Evolutionary conservation across 2,888 invertebrate species (phyloP), one percentile per base, ranked within the genome.

Genomic region (Psococerastis gibbosa): DNA sequence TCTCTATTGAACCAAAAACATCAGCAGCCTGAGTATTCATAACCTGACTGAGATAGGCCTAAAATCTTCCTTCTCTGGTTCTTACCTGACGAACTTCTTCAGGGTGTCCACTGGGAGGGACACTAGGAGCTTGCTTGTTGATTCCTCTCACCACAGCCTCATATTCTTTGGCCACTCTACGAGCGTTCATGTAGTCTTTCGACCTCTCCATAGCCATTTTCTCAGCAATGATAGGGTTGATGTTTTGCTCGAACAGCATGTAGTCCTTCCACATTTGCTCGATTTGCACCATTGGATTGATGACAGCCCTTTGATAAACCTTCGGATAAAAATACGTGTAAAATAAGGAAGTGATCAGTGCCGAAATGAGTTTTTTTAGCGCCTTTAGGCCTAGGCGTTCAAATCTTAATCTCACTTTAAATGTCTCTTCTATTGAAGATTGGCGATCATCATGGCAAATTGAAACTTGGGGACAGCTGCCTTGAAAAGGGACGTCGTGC

Each of bases 231-330:
- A 81, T 75, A 2, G 78, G 75, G 62, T 87, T 87, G 46, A 94
- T 87, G 51, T 80, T 78, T 62, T 94, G 83, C 62, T 99, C 98
- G 57, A 94, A 99, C 0, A 80, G 74, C 53, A 95, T 91, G 61
- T 99, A 99, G 55, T 99, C 98, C 57, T 94, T 94, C 89, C 89
- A 89, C 16, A 99, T 66, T 1, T 84, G 80, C 58, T 99, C 98
- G 57, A 98, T 91, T 46, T 94, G 94, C 35, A 89, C 79, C 70
- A 99, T 92, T 0, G 98, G 98, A 42, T 91, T 98, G 20, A 91
- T 77, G 0, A 95, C 87, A 0, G 92, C 95, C 47, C 89, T 71
- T 63, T 98, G 98, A 60, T 94, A 99, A 1, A 91, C 82, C 77
- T 78, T 55, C 5, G 57, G 22, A 41, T n/a, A n/a, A n/a, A n/a